Conservation (phyloP, 2,113 vertebrate species). For the Paedocypris sp. region DNA sequence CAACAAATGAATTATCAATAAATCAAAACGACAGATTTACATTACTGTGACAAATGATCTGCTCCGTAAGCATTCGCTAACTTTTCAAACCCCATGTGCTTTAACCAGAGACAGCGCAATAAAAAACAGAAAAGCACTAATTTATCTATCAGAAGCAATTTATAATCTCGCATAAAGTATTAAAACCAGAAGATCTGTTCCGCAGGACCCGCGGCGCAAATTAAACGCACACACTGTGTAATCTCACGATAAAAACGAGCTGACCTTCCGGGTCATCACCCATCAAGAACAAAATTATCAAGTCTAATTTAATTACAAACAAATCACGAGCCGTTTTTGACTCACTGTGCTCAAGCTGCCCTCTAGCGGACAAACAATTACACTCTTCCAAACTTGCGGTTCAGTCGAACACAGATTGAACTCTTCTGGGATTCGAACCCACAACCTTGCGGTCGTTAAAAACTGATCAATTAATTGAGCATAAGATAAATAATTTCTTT, state of each 20-base stretch:
- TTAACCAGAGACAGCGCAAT: neutral
- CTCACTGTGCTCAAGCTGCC: slow-evolving; percentile 29
- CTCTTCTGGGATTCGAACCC: too few relatives aligned
- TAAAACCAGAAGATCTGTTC: slow-evolving; percentile 14
- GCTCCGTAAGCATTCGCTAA: slow-evolving; percentile 13
- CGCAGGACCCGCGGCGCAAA: slow-evolving; percentile 4
- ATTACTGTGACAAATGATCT: slow-evolving; percentile 33
- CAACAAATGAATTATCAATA: slow-evolving; percentile 33
- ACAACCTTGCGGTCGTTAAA: too few relatives aligned
- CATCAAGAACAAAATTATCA: too few relatives aligned
- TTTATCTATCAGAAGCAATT: slow-evolving; percentile 17
- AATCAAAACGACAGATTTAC: slow-evolving; percentile 37
- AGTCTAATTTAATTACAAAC: neutral
- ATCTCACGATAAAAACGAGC: neutral
- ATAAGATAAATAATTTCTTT: too few relatives aligned
- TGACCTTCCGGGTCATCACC: neutral
- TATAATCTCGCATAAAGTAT: neutral
- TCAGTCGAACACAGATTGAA: too few relatives aligned
- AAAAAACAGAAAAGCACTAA: slow-evolving; percentile 11
- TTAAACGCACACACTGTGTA: neutral
- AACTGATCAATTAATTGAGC: too few relatives aligned
- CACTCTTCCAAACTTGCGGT: too few relatives aligned
- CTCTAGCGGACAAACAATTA: slow-evolving; percentile 52
- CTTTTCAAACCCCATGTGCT: neutral
- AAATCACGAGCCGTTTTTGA: neutral